A percentile compares a stretch with the other conserved stretches of the same genome.
Conservation (phyloP, 2,888 invertebrate species). For the Lycia hirtaria region DNA sequence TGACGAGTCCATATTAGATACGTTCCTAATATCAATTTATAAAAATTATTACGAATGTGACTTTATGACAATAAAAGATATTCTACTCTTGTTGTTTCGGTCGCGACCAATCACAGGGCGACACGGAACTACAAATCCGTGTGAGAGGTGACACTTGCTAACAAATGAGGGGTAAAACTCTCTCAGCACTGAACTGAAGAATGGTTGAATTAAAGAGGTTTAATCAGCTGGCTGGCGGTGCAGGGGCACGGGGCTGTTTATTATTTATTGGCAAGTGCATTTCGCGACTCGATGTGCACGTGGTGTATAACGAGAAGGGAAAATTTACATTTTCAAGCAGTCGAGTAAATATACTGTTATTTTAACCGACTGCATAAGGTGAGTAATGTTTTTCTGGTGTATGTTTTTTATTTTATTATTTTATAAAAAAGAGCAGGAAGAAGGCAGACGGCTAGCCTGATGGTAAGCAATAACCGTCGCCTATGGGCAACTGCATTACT, state of each 20-base stretch:
- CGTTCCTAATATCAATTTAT: too few relatives aligned
- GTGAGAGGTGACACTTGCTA: constrained; percentile 38
- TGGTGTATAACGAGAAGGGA: not conserved
- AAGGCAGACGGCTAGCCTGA: too few relatives aligned
- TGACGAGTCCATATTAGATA: too few relatives aligned
- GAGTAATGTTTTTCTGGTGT: too few relatives aligned
- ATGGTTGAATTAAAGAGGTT: constrained; percentile 19
- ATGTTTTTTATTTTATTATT: too few relatives aligned
- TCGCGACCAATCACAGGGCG: not conserved
- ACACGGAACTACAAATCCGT: constrained; percentile 7
- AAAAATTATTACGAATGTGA: too few relatives aligned
- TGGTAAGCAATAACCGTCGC: too few relatives aligned
- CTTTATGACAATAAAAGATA: not conserved
- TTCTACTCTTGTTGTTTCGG: not conserved
- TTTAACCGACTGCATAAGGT: too few relatives aligned
- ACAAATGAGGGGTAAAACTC: constrained; percentile 46
- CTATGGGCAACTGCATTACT: too few relatives aligned
- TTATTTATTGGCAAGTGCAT: constrained; percentile 23
- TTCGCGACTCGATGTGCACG: not conserved
- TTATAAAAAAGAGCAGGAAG: too few relatives aligned
- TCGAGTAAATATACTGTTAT: too few relatives aligned
- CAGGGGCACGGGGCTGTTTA: constrained; percentile 22
- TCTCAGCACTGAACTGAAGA: constrained; percentile 33
- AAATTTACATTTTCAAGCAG: too few relatives aligned
- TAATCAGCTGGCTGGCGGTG: constrained; percentile 29